Conservation (phyloP, 2,113 vertebrate species). For the Cyanoramphus novaezelandiae region DNA sequence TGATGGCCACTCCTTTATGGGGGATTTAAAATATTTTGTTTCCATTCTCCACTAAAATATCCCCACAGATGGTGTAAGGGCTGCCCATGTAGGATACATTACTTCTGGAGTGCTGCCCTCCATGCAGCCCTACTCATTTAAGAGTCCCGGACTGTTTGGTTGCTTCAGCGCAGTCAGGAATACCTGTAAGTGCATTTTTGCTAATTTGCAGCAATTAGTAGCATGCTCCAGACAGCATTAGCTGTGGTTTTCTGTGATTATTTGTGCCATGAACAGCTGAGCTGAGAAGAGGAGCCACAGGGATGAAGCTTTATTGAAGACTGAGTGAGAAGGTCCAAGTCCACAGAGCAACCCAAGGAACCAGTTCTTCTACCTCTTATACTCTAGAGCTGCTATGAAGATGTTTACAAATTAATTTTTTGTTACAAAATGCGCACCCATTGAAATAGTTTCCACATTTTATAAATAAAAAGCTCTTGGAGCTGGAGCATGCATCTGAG, state of each 20-base stretch:
- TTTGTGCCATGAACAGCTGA: neutral
- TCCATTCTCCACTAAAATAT: neutral
- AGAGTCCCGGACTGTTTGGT: neutral
- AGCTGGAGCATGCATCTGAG: neutral
- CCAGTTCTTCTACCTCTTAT: neutral
- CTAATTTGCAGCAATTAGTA: neutral
- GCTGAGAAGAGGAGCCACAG: neutral
- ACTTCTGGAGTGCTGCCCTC: neutral
- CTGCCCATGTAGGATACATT: fast-evolving
- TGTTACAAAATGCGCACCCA: neutral
- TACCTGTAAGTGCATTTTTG: neutral
- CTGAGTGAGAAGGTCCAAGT: neutral
- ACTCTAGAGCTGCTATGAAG: neutral
- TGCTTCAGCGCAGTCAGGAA: neutral
- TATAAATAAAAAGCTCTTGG: neutral
- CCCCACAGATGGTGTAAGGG: neutral
- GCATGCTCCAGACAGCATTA: neutral
- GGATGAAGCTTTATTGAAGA: neutral
- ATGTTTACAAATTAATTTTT: neutral
- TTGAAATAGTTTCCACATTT: neutral
- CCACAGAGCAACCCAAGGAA: neutral
- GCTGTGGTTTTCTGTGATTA: neutral
- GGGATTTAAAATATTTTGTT: neutral
- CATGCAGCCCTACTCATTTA: neutral
- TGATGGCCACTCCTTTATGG: neutral